Base-by-base conservation (phyloP, 2,888 invertebrate genomes). In the Belgica antarctica region DNA sequence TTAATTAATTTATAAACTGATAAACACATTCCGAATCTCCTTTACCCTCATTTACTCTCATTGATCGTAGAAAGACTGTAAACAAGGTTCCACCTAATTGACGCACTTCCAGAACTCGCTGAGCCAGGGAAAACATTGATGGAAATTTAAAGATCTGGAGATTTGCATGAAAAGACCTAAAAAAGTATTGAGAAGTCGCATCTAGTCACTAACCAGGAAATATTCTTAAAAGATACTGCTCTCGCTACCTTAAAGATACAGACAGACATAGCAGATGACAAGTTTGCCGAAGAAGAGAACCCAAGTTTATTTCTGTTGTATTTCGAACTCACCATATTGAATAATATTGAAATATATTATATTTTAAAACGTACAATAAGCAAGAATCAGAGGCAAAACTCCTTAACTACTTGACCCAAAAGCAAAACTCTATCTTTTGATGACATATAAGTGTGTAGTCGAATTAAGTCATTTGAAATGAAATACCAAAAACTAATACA, bases 371-470 rank as follows among this genome's bases (percentile, higher is more conserved):
- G 46, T 46, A 46, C 46, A 46, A 46, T 46, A 46, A 46, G 4
- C 4, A 15, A 46, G 15, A 46, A 46, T 46, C 46, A 8, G 8
- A n/a, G 8, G 15, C 7, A 46, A 10, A 46, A 5, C 46, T 17
- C 52, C 17, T 17, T 22, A 22, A 52, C 7, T 8, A 52, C 22
- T 52, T 22, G 52, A 4, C 3, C 3, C 3, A 10, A 52, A 52
- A 22, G 22, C 12, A 17, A 52, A 46, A 52, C 17, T 52, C 22
- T 52, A 52, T 52, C 52, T 52, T 52, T 52, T 52, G 52, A 52
- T 66, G 46, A 22, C 46, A 46, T 66, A 61, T 61, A 10, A 27
- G 19, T 66, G 65, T 66, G 65, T 66, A 66, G 65, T 47, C 65
- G 65, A 66, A 47, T 46, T 47, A 63, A 63, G 63, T n/a, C n/a